Conservation (phyloP, 2,113 vertebrate genomes). For the Planiliza haematocheilus region DNA sequence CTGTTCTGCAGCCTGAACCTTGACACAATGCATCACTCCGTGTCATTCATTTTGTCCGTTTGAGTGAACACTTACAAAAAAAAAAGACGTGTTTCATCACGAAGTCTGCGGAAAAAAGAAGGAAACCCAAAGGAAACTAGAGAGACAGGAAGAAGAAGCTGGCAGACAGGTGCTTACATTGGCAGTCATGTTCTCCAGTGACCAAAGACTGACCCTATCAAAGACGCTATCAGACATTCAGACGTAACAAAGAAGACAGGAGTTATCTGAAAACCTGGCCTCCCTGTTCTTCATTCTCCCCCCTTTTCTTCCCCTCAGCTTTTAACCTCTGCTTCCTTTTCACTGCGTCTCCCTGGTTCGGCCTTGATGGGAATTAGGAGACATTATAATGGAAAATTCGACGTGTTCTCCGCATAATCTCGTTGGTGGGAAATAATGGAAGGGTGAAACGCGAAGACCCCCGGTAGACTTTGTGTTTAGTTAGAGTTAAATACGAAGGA, state of each 20-base stretch:
- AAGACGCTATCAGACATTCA: conserved; percentile 9
- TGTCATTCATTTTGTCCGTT: conserved; percentile 16
- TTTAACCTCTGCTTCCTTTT: neutral
- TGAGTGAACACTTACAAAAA: conserved; percentile 25
- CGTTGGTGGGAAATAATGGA: neutral
- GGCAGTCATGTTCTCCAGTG: conserved; percentile 11
- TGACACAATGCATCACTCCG: conserved; percentile 10
- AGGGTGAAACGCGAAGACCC: neutral
- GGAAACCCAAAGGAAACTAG: conserved; percentile 1
- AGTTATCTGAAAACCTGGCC: neutral
- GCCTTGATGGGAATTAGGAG: neutral
- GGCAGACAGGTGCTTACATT: conserved; percentile 17
- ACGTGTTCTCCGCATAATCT: conserved; percentile 7
- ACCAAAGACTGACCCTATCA: conserved; percentile 34
- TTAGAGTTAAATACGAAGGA: neutral
- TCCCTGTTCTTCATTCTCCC: neutral
- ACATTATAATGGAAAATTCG: neutral
- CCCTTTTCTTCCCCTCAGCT: neutral
- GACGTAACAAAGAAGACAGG: neutral
- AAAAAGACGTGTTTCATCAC: conserved; percentile 31
- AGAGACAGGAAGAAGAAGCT: conserved; percentile 16
- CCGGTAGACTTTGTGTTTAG: conserved; percentile 3
- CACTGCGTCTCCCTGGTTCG: neutral
- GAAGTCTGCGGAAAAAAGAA: neutral
- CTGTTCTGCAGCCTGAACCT: conserved; percentile 9